Base-by-base conservation (phyloP, 2,113 vertebrate genomes). In the Kryptolebias marmoratus region DNA sequence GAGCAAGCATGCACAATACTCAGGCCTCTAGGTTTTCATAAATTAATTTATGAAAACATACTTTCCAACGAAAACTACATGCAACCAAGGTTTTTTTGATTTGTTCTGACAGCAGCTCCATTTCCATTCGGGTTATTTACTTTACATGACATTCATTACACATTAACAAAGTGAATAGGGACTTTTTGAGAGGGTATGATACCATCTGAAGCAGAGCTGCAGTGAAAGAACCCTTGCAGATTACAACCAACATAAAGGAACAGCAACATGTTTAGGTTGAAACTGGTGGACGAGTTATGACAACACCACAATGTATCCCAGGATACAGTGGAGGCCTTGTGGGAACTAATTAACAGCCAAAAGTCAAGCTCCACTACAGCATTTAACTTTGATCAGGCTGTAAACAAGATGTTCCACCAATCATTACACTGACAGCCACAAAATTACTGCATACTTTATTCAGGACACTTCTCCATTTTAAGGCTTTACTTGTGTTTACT, bases 341-440 rank as follows among this genome's bases (percentile, higher is more conserved):
- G 10, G 45, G 11, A 47, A 52, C n/a, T 75, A 70, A 84, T 81
- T 45, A 81, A 77, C 69, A 77, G 54, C 53, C 63, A 68, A 39
- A 4, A 3, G 36, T 53, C 32, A 13, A 7, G 63, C 14, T 56
- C 31, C 50, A 16, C 22, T 77, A 63, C 61, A 57, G 28, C 49
- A 47, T 74, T 81, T 62, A 78, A 30, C 28, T 31, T 15, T 5
- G 18, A 55, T 59, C 16, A n/a, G 22, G 79, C 30, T 64, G 71
- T 82, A 80, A 89, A 86, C 76, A 71, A 13, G 59, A 11, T 0
- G 45, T 45, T 61, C 58, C 52, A 82, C 58, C 52, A 82, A 73
- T 82, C 52, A 74, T 75, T 84, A 60, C 59, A 22, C 22, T 0
- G 14, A 13, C 58, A 27, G 45, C 36, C 18, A 16, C 15, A 36